Evolutionary conservation across 2,888 invertebrate species (phyloP).

Genomic region (Drosophila diplacantha): DNA sequence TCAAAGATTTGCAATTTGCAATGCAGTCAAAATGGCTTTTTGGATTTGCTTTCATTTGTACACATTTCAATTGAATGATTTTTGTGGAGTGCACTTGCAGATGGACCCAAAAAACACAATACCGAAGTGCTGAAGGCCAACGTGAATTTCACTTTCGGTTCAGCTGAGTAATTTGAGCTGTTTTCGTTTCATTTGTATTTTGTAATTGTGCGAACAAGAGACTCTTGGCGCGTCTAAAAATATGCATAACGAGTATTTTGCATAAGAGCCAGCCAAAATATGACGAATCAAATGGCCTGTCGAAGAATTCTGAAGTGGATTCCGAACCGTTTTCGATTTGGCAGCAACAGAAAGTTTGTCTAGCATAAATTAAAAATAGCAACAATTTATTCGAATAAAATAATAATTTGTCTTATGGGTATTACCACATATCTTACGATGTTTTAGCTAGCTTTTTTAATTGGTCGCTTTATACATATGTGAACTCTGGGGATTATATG

Average conservation of each 20-base stretch:
- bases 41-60: constrained; percentile 2
- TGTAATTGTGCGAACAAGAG: constrained; percentile 45
- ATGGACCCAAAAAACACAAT: constrained; percentile 16
- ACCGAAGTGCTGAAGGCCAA: constrained; percentile 24
- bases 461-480: constrained; percentile 5
- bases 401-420: constrained; percentile 10
- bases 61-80: constrained; percentile 19
- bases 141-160: constrained; percentile 53
- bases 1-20: background rate
- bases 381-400: constrained; percentile 14
- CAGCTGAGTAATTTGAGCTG: constrained; percentile 32
- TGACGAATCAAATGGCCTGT: constrained; percentile 25
- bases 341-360: background rate
- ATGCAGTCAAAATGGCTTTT: background rate
- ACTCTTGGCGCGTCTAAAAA: constrained; percentile 40
- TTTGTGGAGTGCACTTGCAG: constrained; percentile 22
- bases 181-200: constrained; percentile 31
- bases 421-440: background rate
- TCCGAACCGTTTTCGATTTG: constrained; percentile 3
- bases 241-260: constrained; percentile 35
- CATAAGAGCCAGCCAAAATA: constrained; percentile 19
- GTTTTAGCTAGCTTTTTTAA: constrained; percentile 12
- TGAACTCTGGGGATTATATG: constrained; percentile 5
- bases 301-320: constrained; percentile 22
- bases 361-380: constrained; percentile 12